Evolutionary conservation across 1,140 invertebrate genomes (phyloP).

Genomic region (Leguminivora glycinivorella): DNA sequence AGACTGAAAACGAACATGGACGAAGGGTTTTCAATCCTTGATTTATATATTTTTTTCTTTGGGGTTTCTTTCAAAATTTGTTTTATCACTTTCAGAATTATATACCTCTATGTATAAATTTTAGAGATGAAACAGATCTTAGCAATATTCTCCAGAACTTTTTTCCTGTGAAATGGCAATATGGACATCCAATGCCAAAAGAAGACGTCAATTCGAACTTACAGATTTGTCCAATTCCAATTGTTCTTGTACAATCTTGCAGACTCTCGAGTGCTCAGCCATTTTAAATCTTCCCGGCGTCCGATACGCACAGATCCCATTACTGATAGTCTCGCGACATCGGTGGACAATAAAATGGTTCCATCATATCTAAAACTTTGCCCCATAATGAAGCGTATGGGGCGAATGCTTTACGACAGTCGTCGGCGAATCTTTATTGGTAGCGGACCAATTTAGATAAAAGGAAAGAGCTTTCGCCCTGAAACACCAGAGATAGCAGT

Average conservation of each 20-base stretch:
- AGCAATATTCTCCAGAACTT: not conserved
- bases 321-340: slow-evolving; percentile 77
- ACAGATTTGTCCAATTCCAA: not conserved
- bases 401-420: slow-evolving; percentile 76
- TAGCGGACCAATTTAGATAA: slow-evolving; percentile 79
- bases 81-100: too few relatives aligned
- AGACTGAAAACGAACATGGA: not conserved
- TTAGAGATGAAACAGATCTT: not conserved
- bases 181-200: not conserved
- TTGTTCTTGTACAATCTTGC: slow-evolving; percentile 36
- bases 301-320: slow-evolving; percentile 58
- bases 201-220: not conserved
- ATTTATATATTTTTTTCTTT: too few relatives aligned
- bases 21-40: too few relatives aligned
- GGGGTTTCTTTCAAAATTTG: too few relatives aligned
- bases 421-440: slow-evolving; percentile 77
- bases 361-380: slow-evolving; percentile 78
- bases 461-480: slow-evolving; percentile 76
- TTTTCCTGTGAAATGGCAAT: not conserved
- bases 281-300: slow-evolving; percentile 45
- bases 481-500: slow-evolving; percentile 76
- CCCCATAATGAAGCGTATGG: slow-evolving; percentile 79
- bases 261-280: slow-evolving; percentile 36
- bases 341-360: slow-evolving; percentile 77
- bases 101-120: too few relatives aligned